phyloP scores from a whole-genome alignment of 2,888 invertebrate genomes.

The Sylvicola cinctus region DNA sequence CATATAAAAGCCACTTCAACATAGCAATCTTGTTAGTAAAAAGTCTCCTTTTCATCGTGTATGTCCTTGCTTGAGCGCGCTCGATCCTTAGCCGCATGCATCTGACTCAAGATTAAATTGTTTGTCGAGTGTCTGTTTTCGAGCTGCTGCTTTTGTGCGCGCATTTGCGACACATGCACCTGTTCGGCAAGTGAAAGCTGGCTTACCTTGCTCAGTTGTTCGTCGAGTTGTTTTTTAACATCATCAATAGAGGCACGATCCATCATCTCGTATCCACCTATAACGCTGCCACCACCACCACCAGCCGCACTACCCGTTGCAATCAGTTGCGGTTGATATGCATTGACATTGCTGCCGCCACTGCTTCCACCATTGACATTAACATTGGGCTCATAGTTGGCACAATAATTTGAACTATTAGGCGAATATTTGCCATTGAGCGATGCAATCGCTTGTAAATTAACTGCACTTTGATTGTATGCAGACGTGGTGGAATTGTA shows the following conservation, averaged over 20 bases:
- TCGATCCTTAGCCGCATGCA: conserved; percentile 8
- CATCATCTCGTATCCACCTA: too few species aligned
- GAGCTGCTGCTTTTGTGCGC: conserved; percentile 8
- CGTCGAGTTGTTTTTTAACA: conserved; percentile 11
- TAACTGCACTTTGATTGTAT: conserved; percentile 9
- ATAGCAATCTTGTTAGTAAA: conserved; percentile 6
- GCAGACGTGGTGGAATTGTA: conserved; percentile 7
- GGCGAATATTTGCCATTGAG: conserved; percentile 8
- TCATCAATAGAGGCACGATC: conserved; percentile 8
- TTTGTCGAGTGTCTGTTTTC: conserved; percentile 4
- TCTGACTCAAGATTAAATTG: conserved; percentile 7
- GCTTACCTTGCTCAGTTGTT: conserved; percentile 12
- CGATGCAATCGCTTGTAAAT: conserved; percentile 8
- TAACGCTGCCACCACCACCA: too few species aligned
- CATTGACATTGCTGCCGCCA: conserved; percentile 4
- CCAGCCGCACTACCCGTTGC: too few species aligned
- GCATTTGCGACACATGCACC: conserved; percentile 2
- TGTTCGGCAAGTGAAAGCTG: conserved; percentile 8
- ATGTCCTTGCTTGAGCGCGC: conserved; percentile 9
- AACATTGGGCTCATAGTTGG: conserved; percentile 7
- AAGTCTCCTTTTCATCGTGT: conserved; percentile 8
- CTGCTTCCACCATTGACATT: background rate
- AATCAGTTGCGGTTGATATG: conserved; percentile 6
- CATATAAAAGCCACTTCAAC: too few species aligned
- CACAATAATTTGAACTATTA: conserved; percentile 10